Percentiles rank a stretch among this genome's conserved stretches.
phyloP scores from a whole-genome alignment of 2,888 invertebrate genomes.

The Tetragonisca angustula region DNA sequence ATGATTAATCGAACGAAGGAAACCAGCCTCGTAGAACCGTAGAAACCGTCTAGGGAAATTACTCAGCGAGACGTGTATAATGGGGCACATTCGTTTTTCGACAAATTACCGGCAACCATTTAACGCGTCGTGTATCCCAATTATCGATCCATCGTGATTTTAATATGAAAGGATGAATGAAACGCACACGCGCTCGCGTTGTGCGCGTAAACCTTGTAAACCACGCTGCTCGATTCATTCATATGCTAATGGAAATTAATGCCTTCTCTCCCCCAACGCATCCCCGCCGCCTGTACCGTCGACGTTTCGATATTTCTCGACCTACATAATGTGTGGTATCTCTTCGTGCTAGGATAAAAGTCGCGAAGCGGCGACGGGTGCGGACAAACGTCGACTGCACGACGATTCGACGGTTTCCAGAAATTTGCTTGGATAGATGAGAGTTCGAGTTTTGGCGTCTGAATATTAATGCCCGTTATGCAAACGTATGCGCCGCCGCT shows the following conservation, averaged over 20 bases:
- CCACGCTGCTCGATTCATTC: slow-evolving; percentile 46
- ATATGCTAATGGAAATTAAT: slow-evolving; percentile 64
- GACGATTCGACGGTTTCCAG: not conserved
- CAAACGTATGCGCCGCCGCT: slow-evolving; percentile 18
- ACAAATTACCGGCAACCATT: slow-evolving; percentile 17
- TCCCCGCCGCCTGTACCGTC: slow-evolving; percentile 10
- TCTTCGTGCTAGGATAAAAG: not conserved
- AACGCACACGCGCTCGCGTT: slow-evolving; percentile 6
- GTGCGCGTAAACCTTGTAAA: slow-evolving; percentile 38
- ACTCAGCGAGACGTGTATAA: not conserved
- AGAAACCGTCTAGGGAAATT: not conserved
- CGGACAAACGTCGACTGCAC: not conserved
- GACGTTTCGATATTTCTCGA: slow-evolving; percentile 38
- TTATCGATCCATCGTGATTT: slow-evolving; percentile 54
- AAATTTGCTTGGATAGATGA: not conserved
- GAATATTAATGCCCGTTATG: slow-evolving; percentile 47
- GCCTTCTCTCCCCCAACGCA: slow-evolving; percentile 40
- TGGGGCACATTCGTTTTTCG: slow-evolving; percentile 15
- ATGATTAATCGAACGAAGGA: not conserved
- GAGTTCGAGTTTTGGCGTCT: slow-evolving; percentile 22
- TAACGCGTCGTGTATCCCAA: slow-evolving; percentile 2
- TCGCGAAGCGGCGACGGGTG: not conserved
- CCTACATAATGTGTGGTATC: not conserved
- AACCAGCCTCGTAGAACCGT: too few relatives aligned
- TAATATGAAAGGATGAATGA: slow-evolving; percentile 58